These are phyloP conservation scores for Cantharis rufa DNA, from an alignment of 2,888 invertebrate species.

Conservation along the genomic window DNA sequence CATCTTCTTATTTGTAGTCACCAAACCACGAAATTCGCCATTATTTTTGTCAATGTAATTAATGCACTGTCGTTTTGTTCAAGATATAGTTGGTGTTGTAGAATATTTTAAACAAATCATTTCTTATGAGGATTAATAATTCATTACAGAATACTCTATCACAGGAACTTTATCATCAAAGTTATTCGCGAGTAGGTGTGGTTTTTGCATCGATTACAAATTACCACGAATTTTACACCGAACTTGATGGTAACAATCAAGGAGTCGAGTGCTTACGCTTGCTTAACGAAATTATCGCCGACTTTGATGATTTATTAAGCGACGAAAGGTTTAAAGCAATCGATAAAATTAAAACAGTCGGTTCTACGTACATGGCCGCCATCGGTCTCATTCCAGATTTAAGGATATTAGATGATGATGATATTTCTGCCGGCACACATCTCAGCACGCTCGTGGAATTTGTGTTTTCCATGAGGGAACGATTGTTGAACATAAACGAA, in stretches of 20 bases:
- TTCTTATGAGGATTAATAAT: constrained; percentile 26
- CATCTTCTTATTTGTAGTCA: not conserved
- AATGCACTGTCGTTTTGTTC: constrained; percentile 20
- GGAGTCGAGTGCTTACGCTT: constrained; percentile 86
- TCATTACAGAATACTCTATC: constrained; percentile 62
- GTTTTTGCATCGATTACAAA: constrained; percentile 92
- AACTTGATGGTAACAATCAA: constrained; percentile 89
- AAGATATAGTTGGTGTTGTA: constrained; percentile 26
- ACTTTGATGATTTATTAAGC: constrained; percentile 89
- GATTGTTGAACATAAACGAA: constrained; percentile 84
- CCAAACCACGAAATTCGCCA: not conserved
- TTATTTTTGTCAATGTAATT: constrained; percentile 10
- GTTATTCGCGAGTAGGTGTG: constrained; percentile 87
- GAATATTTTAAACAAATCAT: constrained; percentile 18
- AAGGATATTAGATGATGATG: constrained; percentile 70
- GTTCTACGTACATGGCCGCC: constrained; percentile 92
- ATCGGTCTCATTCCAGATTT: constrained; percentile 86
- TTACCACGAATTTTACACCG: constrained; percentile 93
- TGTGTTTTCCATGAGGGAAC: constrained; percentile 86
- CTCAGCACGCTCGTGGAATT: constrained; percentile 86
- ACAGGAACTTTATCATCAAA: constrained; percentile 91
- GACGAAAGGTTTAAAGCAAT: constrained; percentile 85
- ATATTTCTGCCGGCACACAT: constrained; percentile 66
- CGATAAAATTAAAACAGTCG: constrained; percentile 93
- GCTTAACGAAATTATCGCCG: constrained; percentile 90